Conservation (phyloP, 2,797 vertebrate genomes). For the Luscinia megarhynchos region DNA sequence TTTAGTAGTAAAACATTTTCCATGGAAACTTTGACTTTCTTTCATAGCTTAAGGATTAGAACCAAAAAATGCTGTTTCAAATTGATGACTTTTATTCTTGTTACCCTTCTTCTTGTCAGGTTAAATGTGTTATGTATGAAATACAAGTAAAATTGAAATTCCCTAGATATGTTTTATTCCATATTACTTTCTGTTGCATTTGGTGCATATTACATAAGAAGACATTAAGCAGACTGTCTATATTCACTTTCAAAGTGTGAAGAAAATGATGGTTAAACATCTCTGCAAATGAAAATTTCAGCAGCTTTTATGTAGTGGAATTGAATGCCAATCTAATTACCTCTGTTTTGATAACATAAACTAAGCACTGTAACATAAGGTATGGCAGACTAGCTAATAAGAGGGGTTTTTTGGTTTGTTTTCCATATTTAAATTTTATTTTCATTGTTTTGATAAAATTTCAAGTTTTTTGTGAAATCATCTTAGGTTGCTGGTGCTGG, state of each 20-base stretch:
- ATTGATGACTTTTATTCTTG: background rate
- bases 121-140: background rate
- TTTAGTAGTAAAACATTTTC: background rate
- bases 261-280: constrained; percentile 2
- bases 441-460: background rate
- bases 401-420: background rate
- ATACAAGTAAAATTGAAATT: background rate
- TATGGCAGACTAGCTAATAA: background rate
- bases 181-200: background rate
- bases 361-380: background rate
- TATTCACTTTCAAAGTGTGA: background rate
- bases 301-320: background rate
- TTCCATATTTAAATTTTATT: background rate
- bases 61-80: background rate
- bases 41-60: background rate
- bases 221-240: background rate
- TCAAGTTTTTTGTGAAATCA: background rate
- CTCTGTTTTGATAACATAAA: background rate
- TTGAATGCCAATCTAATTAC: constrained; percentile 2
- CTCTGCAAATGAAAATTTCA: background rate
- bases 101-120: background rate
- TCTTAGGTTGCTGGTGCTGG: background rate
- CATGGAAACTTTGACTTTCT: background rate
- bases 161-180: background rate
- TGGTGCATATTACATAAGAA: background rate